A percentile compares a stretch with the other conserved stretches of the same genome.
These are phyloP conservation scores for Porphyrio hochstetteri DNA, from an alignment of 2,113 vertebrate genomes.

Conservation along the genomic window DNA sequence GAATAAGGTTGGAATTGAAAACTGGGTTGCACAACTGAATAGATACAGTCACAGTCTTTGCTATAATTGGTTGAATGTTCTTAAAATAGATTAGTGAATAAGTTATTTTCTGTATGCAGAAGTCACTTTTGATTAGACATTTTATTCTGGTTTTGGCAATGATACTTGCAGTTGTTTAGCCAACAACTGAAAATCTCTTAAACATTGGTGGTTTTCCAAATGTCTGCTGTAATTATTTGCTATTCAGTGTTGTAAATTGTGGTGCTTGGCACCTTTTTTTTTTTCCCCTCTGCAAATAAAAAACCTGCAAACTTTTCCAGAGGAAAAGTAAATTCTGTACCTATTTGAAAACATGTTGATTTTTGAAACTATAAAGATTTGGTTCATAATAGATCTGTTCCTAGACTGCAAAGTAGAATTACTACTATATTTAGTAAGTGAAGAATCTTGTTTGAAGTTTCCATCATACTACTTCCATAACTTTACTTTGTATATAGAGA, in stretches of 20 bases:
- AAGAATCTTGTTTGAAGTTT: not conserved
- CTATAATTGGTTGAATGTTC: not conserved
- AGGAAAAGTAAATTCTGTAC: not conserved
- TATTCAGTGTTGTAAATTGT: not conserved
- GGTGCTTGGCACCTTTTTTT: not conserved
- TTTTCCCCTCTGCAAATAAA: not conserved
- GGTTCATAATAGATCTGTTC: not conserved
- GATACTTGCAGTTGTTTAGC: slow-evolving; percentile 18
- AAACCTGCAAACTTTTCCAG: not conserved
- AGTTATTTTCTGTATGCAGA: not conserved
- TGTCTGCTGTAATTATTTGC: slow-evolving; percentile 8
- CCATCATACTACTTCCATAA: not conserved
- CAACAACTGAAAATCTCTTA: slow-evolving; percentile 8
- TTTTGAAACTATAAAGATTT: not conserved
- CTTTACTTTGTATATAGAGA: not conserved
- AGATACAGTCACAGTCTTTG: not conserved
- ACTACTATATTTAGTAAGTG: fast-evolving
- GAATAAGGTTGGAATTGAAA: not conserved
- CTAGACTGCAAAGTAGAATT: not conserved
- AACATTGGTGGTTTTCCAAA: not conserved
- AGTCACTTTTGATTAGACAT: not conserved
- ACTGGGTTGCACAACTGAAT: not conserved
- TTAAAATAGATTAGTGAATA: not conserved
- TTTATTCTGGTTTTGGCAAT: slow-evolving; percentile 25
- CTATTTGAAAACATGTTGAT: not conserved